Percentiles rank a stretch among this genome's conserved stretches.
Evolutionary conservation across 2,888 invertebrate species (phyloP).

Genomic region (Thereva nobilitata): DNA sequence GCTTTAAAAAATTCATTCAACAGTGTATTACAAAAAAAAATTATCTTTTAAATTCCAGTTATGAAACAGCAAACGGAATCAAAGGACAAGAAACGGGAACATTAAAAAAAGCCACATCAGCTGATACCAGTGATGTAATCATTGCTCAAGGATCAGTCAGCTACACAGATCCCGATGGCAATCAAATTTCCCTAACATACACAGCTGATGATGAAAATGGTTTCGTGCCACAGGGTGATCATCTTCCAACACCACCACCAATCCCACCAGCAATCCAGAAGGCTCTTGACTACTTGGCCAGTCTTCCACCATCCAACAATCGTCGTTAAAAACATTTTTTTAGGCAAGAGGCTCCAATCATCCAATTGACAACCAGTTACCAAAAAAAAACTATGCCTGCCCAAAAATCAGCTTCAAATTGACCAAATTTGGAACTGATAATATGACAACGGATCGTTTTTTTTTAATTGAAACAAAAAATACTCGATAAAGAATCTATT

Average conservation of each 20-base stretch:
- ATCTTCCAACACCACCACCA: slow-evolving; percentile 77
- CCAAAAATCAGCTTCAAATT: neutral
- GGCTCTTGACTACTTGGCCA: slow-evolving; percentile 71
- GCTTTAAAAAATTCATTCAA: neutral
- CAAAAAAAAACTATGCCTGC: slow-evolving; percentile 1
- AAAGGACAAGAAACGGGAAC: slow-evolving; percentile 78
- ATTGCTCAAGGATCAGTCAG: slow-evolving; percentile 69
- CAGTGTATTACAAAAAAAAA: slow-evolving; percentile 6
- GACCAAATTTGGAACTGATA: too few species aligned
- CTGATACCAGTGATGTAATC: slow-evolving; percentile 70
- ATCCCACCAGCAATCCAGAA: slow-evolving; percentile 75
- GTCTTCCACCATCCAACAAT: slow-evolving; percentile 63
- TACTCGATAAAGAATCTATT: slow-evolving; percentile 15
- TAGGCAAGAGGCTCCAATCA: neutral
- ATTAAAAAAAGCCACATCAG: slow-evolving; percentile 71
- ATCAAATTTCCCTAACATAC: slow-evolving; percentile 70
- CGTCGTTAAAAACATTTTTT: slow-evolving; percentile 33
- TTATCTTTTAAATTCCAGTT: slow-evolving; percentile 61
- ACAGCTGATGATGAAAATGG: slow-evolving; percentile 74
- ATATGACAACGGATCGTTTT: too few species aligned
- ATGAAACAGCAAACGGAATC: slow-evolving; percentile 80
- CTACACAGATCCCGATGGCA: slow-evolving; percentile 73
- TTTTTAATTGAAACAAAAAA: neutral
- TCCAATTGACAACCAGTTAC: slow-evolving; percentile 9
- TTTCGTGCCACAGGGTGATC: slow-evolving; percentile 65